Evolutionary conservation across 2,888 invertebrate genomes (phyloP), one percentile per base, ranked within the genome.

Genomic region (Orgyia antiqua): DNA sequence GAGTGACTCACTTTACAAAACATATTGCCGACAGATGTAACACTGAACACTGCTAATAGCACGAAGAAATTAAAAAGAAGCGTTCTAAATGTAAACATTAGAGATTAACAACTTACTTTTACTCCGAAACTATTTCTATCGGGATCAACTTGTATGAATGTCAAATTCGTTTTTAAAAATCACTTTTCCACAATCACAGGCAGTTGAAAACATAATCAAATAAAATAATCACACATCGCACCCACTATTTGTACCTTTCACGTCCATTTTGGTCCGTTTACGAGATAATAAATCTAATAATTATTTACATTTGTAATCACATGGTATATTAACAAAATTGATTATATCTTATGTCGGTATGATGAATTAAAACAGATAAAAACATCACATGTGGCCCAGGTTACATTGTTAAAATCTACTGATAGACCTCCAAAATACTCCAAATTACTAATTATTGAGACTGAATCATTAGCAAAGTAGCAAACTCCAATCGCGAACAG

Each of bases 241-340:
- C 67, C 60, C 72, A 72, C 73, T 58, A 60, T 56, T 53, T 66
- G 44, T 66, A 64, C 59, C 51, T 68, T 69, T 75, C 64, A 70
- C 70, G 75, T 75, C 74, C 78, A 78, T 78, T 71, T 74, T 74
- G 75, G 70, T 63, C 56, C 53, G 58, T 51, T 64, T 59, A 20
- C 4, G 20, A 4, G 9, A 66, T 66, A 65, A 62, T 60, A 67
- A 68, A n/a, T n/a, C n/a, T n/a, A n/a, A 70, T 69, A 64, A 66
- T 56, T 69, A 75, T 75, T 78, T 71, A 76, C 73, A 74, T 73
- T 70, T 58, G 36, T 56, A 70, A 74, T 80, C 76, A 80, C 80
- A 77, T 79, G 69, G 66, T 74, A 60, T 32, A 56, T 9, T 51
- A 48, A 56, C 54, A 36, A 29, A 29, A 37, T 33, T 26, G 15